phyloP scores from a whole-genome alignment of 2,113 vertebrate genomes.

The Rostratula benghalensis region DNA sequence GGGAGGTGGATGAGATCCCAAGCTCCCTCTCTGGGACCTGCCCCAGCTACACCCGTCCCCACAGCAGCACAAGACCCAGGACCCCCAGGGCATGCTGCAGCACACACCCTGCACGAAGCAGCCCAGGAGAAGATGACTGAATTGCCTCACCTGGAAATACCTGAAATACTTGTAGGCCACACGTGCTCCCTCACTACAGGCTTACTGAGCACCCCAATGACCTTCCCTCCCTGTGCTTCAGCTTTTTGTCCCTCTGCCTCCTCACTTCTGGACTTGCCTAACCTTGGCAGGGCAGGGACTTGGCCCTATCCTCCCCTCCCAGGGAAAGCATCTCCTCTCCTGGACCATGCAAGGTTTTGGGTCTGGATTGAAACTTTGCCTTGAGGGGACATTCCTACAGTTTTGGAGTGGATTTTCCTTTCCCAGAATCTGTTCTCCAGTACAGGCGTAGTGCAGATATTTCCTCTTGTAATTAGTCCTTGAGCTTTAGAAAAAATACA shows the following conservation, averaged over 20 bases:
- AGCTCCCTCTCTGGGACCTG: background rate
- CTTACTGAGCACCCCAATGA: background rate
- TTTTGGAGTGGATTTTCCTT: slow-evolving; percentile 21
- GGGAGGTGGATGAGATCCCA: fast-evolving
- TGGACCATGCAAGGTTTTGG: background rate
- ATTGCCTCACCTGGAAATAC: slow-evolving; percentile 48
- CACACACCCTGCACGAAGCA: background rate
- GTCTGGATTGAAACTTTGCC: background rate
- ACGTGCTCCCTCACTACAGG: background rate
- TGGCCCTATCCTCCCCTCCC: background rate
- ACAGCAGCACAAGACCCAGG: background rate
- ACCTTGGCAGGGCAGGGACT: background rate
- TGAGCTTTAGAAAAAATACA: background rate
- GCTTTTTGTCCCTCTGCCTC: background rate
- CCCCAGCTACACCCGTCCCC: background rate
- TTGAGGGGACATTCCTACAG: background rate
- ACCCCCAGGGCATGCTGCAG: background rate
- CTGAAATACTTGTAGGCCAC: slow-evolving; percentile 35
- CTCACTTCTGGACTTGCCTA: background rate
- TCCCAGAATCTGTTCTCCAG: background rate
- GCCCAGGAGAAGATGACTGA: background rate
- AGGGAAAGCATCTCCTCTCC: background rate
- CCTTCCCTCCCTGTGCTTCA: background rate
- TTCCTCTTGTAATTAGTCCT: background rate
- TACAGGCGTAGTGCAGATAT: background rate